These are phyloP conservation scores for Marmota monax DNA, from an alignment of 2,113 vertebrate species.

Conservation along the genomic window DNA sequence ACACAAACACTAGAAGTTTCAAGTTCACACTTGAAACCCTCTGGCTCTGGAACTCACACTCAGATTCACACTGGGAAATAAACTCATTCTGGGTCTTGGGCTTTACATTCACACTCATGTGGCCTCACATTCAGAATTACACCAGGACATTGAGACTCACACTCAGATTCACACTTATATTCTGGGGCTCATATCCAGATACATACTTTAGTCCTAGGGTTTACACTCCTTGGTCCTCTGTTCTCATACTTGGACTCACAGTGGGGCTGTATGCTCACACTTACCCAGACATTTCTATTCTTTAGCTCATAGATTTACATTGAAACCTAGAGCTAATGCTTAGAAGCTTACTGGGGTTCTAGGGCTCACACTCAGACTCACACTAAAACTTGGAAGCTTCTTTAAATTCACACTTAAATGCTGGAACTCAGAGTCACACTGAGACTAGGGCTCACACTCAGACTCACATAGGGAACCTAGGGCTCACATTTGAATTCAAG, in stretches of 20 bases:
- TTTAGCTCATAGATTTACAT: neutral
- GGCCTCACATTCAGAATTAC: neutral
- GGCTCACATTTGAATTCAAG: constrained; percentile 14
- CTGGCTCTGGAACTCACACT: constrained; percentile 52
- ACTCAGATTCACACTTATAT: neutral
- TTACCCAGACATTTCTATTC: neutral
- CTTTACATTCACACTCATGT: neutral
- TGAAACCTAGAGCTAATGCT: neutral
- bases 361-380: neutral
- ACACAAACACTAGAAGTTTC: constrained; percentile 35
- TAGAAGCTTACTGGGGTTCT: neutral
- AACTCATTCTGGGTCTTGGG: neutral
- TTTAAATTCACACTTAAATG: neutral
- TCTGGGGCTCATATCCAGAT: neutral
- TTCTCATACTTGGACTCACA: neutral
- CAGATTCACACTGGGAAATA: constrained; percentile 35
- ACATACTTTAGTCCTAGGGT: neutral
- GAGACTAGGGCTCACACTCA: neutral
- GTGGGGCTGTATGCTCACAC: neutral
- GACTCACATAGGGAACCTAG: neutral
- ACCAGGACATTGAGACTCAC: neutral
- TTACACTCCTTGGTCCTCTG: neutral
- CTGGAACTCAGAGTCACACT: neutral
- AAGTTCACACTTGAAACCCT: constrained; percentile 45
- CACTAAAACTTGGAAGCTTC: neutral